A percentile compares a stretch with the other conserved stretches of the same genome.
phyloP scores from a whole-genome alignment of 2,888 invertebrate genomes.

The Perithous albicinctus region DNA sequence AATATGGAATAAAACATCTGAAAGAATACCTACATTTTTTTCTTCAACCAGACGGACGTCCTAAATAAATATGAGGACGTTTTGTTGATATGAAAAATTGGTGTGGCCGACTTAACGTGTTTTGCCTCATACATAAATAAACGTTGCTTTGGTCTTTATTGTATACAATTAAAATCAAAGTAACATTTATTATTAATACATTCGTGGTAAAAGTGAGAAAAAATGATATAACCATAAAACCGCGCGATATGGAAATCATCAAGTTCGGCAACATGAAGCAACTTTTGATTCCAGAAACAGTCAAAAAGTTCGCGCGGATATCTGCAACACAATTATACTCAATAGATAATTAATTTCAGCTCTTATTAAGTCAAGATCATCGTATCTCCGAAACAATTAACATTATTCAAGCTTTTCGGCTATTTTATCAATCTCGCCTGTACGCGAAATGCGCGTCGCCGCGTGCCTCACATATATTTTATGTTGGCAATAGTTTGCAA shows the following conservation, averaged over 20 bases:
- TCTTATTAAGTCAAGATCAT: not conserved
- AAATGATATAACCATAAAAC: not conserved
- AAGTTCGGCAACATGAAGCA: slow-evolving; percentile 13
- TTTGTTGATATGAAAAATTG: too few relatives aligned
- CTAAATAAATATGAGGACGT: too few relatives aligned
- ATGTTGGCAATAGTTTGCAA: slow-evolving; percentile 52
- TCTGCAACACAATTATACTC: not conserved
- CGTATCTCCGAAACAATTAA: not conserved
- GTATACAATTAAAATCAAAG: too few relatives aligned
- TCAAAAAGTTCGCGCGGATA: not conserved
- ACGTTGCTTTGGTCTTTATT: too few relatives aligned
- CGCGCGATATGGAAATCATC: not conserved
- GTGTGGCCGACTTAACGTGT: too few relatives aligned
- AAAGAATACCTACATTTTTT: too few relatives aligned
- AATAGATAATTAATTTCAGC: not conserved
- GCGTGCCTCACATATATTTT: too few relatives aligned
- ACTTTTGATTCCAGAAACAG: not conserved
- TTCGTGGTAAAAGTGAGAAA: too few relatives aligned
- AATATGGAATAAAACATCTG: too few relatives aligned
- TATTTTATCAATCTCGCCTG: not conserved
- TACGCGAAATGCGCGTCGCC: slow-evolving; percentile 4
- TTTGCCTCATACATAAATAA: too few relatives aligned
- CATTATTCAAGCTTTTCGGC: not conserved
- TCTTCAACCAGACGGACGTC: too few relatives aligned
- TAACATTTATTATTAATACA: too few relatives aligned